Conservation (phyloP, 92 coral and sea anemone species). For the Porites rus region DNA sequence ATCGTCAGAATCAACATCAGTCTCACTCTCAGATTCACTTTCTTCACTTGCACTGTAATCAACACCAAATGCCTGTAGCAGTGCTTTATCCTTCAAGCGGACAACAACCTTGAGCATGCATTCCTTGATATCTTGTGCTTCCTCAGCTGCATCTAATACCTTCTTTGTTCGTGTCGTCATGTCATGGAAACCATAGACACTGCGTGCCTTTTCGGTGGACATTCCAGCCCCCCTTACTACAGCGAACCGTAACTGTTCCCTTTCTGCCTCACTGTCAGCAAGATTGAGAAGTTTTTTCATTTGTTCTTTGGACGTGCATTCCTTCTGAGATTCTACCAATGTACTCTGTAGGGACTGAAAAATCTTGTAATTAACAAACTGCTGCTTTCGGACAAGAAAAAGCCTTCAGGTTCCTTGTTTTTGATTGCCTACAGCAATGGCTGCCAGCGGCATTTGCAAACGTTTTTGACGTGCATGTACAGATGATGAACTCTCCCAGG, state of each 20-base stretch:
- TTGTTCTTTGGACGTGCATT: conserved; percentile 32
- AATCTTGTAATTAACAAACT: conserved; percentile 26
- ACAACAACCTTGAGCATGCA: conserved; percentile 49
- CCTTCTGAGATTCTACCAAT: neutral
- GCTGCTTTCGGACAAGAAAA: conserved; percentile 50
- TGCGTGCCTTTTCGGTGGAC: conserved; percentile 18
- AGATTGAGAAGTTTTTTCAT: conserved; percentile 58
- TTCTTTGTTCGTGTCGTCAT: conserved; percentile 39
- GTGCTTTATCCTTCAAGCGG: conserved; percentile 56
- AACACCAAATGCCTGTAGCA: conserved; percentile 58
- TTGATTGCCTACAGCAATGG: conserved; percentile 35
- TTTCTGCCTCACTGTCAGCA: conserved; percentile 64
- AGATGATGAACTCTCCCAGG: conserved; percentile 55
- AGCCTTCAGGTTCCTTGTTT: conserved; percentile 45
- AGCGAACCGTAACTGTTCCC: conserved; percentile 43
- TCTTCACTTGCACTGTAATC: conserved; percentile 20
- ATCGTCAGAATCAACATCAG: conserved; percentile 43
- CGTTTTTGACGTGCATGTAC: conserved; percentile 60
- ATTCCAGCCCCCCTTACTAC: conserved; percentile 57
- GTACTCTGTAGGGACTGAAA: conserved; percentile 41
- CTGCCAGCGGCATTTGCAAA: conserved; percentile 60
- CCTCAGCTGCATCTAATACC: conserved; percentile 38
- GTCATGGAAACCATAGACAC: conserved; percentile 65
- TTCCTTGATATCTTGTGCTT: conserved; percentile 55
- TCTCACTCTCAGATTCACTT: conserved; percentile 39